These are phyloP conservation scores for Parascotia fuliginaria DNA, from an alignment of 2,888 invertebrate genomes.

Conservation along the genomic window DNA sequence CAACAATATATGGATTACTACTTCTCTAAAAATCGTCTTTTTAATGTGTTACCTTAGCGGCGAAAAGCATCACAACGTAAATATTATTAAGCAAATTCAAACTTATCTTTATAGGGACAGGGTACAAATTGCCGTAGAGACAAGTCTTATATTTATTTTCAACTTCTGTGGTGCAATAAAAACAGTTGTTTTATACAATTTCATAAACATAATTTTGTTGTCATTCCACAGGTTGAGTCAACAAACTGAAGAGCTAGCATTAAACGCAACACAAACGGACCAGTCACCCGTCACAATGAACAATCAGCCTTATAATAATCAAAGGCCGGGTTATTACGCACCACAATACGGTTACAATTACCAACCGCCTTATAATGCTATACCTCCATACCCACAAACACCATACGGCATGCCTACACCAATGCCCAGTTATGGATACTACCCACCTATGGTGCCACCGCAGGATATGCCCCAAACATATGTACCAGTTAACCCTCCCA, in stretches of 20 bases:
- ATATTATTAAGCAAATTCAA: too few relatives aligned
- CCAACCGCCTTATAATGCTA: slow-evolving; percentile 58
- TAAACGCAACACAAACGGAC: slow-evolving; percentile 55
- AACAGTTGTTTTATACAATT: too few relatives aligned
- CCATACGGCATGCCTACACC: slow-evolving; percentile 74
- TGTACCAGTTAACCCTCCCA: slow-evolving; percentile 51
- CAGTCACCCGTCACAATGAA: slow-evolving; percentile 65
- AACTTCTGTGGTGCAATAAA: too few relatives aligned
- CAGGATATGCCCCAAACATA: slow-evolving; percentile 56
- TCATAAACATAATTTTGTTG: too few relatives aligned
- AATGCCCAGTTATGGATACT: slow-evolving; percentile 51
- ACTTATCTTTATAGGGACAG: too few relatives aligned
- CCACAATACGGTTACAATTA: slow-evolving; percentile 40
- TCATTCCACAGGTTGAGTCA: slow-evolving; percentile 64
- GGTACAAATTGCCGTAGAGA: too few relatives aligned
- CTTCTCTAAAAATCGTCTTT: too few relatives aligned
- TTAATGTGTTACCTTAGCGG: too few relatives aligned
- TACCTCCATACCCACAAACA: slow-evolving; percentile 66
- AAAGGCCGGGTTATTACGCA: slow-evolving; percentile 53
- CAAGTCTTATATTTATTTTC: too few relatives aligned
- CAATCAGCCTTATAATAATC: slow-evolving; percentile 73
- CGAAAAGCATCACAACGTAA: too few relatives aligned
- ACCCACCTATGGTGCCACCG: slow-evolving; percentile 48
- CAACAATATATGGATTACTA: too few relatives aligned
- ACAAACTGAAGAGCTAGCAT: slow-evolving; percentile 72